These are phyloP conservation scores for Colinus virginianus DNA, from an alignment of 2,113 vertebrate species.

Conservation along the genomic window DNA sequence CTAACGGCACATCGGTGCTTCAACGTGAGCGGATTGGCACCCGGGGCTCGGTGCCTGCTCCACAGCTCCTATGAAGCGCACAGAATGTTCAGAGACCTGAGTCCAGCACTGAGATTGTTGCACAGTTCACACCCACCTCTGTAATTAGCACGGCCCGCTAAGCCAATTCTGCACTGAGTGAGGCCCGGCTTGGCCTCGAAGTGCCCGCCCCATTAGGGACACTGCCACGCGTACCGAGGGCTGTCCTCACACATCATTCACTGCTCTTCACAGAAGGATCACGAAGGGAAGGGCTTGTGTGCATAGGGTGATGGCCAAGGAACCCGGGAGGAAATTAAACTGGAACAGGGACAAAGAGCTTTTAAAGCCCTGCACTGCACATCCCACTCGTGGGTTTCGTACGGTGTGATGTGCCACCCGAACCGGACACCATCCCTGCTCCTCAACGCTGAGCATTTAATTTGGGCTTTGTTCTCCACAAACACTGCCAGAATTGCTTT, in stretches of 20 bases:
- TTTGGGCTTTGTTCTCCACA: slow-evolving; percentile 34
- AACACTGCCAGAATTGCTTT: slow-evolving; percentile 64
- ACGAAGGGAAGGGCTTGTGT: background rate
- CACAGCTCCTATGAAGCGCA: slow-evolving; percentile 14
- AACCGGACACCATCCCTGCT: background rate
- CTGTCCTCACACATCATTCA: background rate
- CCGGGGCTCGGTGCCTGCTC: slow-evolving; percentile 22
- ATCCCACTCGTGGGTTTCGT: background rate
- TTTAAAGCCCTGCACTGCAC: background rate
- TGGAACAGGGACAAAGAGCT: slow-evolving; percentile 50
- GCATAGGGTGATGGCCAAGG: background rate
- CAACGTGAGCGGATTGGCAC: slow-evolving; percentile 61
- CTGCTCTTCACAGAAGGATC: background rate
- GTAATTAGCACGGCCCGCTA: slow-evolving; percentile 10
- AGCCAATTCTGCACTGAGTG: background rate
- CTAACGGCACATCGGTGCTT: background rate
- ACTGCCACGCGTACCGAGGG: background rate
- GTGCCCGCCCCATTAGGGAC: background rate
- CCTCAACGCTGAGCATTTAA: slow-evolving; percentile 2
- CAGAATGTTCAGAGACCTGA: slow-evolving; percentile 13
- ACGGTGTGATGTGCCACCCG: background rate
- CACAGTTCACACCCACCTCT: slow-evolving; percentile 47
- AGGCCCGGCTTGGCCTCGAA: background rate
- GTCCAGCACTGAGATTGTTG: background rate
- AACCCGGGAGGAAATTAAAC: slow-evolving; percentile 58